Evolutionary conservation across 2,888 invertebrate species (phyloP).

Genomic region (Thereva unica): DNA sequence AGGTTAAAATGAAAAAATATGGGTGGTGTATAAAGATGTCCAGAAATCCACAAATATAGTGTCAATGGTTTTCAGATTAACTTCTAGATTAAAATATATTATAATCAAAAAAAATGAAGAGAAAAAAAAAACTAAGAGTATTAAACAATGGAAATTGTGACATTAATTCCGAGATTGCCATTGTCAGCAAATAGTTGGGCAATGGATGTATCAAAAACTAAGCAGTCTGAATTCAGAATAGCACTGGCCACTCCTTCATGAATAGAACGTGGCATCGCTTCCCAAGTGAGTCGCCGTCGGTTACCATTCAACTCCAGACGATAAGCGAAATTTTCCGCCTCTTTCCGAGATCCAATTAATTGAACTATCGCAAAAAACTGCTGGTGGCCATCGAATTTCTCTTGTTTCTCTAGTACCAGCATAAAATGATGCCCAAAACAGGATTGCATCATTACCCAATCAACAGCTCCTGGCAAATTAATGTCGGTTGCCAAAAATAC

Average conservation of each 20-base stretch:
- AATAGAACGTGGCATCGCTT: constrained; percentile 97
- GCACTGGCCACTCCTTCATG: constrained; percentile 98
- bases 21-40: no score
- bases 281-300: constrained; percentile 94
- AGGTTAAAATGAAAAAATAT: no score
- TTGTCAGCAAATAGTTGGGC: constrained; percentile 99
- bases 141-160: constrained; percentile 93
- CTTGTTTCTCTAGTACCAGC: constrained; percentile 98
- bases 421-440: constrained; percentile 99
- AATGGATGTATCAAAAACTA: constrained; percentile 97
- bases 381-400: constrained; percentile 95
- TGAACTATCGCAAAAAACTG: constrained; percentile 99
- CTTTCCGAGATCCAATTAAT: constrained; percentile 96
- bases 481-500: constrained; percentile 99
- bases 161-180: constrained; percentile 98
- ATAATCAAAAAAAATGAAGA: background rate
- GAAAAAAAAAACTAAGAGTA: background rate
- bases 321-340: constrained; percentile 99
- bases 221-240: constrained; percentile 96
- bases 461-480: constrained; percentile 97
- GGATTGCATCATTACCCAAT: constrained; percentile 99
- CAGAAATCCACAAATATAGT: no score
- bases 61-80: no score
- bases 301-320: constrained; percentile 95
- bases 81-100: background rate